phyloP scores from a whole-genome alignment of 1,140 invertebrate species.

The Bicyclus anynana region DNA sequence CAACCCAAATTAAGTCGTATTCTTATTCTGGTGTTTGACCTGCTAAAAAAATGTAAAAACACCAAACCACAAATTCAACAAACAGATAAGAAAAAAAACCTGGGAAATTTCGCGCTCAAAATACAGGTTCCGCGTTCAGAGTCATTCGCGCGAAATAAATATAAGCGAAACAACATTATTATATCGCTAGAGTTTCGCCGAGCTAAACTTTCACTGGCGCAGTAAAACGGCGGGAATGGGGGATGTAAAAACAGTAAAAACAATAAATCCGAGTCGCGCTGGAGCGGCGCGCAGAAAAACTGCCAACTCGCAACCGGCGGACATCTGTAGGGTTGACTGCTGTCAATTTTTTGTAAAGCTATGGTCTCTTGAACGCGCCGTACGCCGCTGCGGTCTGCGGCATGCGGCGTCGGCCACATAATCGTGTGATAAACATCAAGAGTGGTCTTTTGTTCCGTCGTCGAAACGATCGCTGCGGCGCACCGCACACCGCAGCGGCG shows the following conservation, averaged over 20 bases:
- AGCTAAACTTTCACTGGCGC: constrained; percentile 21
- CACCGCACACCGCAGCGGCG: too few relatives aligned
- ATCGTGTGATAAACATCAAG: too few relatives aligned
- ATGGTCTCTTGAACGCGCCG: too few relatives aligned
- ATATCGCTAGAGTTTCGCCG: constrained; percentile 1
- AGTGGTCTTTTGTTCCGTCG: too few relatives aligned
- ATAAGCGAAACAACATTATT: constrained; percentile 2
- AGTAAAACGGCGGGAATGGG: constrained; percentile 22
- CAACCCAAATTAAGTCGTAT: too few relatives aligned
- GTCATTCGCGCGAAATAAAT: constrained; percentile 4
- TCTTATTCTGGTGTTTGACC: too few relatives aligned
- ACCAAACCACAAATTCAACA: background rate
- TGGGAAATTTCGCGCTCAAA: background rate
- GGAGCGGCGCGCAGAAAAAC: constrained; percentile 29
- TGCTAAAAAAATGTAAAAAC: background rate
- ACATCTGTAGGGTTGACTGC: constrained; percentile 26
- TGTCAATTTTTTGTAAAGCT: too few relatives aligned
- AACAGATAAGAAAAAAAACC: background rate
- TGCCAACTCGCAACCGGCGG: constrained; percentile 27
- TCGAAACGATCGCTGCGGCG: too few relatives aligned
- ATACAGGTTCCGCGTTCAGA: background rate
- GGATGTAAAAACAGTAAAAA: constrained; percentile 34
- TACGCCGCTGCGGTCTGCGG: too few relatives aligned
- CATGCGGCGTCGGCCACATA: too few relatives aligned
- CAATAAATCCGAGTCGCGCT: constrained; percentile 35